These are phyloP conservation scores for Caenorhabditis japonica DNA, from an alignment of 2,888 invertebrate species.

Conservation along the genomic window DNA sequence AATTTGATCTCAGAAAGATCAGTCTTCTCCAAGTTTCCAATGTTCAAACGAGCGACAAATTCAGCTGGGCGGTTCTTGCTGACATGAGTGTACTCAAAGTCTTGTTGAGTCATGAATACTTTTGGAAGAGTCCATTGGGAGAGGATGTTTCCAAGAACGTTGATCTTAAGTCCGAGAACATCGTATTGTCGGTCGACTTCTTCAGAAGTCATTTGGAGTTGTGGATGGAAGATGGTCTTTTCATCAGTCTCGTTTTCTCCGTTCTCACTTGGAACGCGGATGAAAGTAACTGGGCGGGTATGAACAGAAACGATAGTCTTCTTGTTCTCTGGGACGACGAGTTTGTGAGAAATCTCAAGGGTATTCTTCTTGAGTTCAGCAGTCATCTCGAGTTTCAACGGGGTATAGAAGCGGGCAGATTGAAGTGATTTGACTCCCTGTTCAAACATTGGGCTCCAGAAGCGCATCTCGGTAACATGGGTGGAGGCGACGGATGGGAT, in stretches of 20 bases:
- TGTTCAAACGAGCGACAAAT: conserved; percentile 22
- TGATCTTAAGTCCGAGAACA: conserved; percentile 54
- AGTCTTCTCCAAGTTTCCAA: conserved; percentile 25
- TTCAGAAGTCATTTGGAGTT: conserved; percentile 44
- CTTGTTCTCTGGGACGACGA: conserved; percentile 46
- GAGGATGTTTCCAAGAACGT: conserved; percentile 55
- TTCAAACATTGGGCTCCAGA: conserved; percentile 63
- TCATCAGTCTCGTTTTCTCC: conserved; percentile 63
- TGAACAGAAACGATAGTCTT: conserved; percentile 46
- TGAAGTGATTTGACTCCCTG: conserved; percentile 66
- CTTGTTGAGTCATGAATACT: conserved; percentile 61
- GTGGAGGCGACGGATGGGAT: conserved; percentile 44
- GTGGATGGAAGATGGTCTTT: conserved; percentile 62
- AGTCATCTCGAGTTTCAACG: conserved; percentile 59
- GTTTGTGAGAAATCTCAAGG: conserved; percentile 27
- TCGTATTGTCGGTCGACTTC: conserved; percentile 46
- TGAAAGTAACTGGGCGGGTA: conserved; percentile 66
- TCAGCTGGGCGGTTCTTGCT: conserved; percentile 45
- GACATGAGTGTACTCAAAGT: conserved; percentile 56
- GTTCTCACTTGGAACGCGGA: conserved; percentile 56
- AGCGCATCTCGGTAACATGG: conserved; percentile 53
- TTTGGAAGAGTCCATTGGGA: conserved; percentile 49
- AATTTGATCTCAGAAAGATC: conserved; percentile 46
- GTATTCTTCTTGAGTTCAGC: conserved; percentile 32
- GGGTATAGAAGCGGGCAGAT: conserved; percentile 59